These are phyloP conservation scores for Geotrypetes seraphini DNA, from an alignment of 2,797 vertebrate species.

Conservation along the genomic window DNA sequence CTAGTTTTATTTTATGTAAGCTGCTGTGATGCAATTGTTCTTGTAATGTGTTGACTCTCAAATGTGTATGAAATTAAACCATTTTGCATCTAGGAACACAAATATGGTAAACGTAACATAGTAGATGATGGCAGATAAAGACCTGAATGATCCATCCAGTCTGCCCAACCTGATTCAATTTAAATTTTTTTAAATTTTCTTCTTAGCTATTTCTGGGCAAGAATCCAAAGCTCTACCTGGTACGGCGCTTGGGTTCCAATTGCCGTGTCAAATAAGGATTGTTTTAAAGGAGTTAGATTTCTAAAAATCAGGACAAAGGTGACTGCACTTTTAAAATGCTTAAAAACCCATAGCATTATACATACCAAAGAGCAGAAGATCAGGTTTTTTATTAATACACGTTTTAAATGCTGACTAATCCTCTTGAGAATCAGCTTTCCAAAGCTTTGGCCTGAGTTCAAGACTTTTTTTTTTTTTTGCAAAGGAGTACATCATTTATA, in stretches of 20 bases:
- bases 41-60: too few species aligned
- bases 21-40: too few species aligned
- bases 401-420: slow-evolving; percentile 80
- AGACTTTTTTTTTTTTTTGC: slow-evolving; percentile 62
- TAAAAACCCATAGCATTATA: slow-evolving; percentile 58
- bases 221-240: too few species aligned
- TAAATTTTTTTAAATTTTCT: too few species aligned
- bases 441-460: slow-evolving; percentile 64
- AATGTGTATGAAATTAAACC: too few species aligned
- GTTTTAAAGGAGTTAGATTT: slow-evolving; percentile 49
- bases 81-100: too few species aligned
- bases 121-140: too few species aligned
- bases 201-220: too few species aligned
- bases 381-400: slow-evolving; percentile 82
- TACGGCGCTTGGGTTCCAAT: too few species aligned
- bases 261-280: slow-evolving; percentile 37
- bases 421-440: slow-evolving; percentile 69
- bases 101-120: slow-evolving; percentile 21
- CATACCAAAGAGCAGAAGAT: slow-evolving; percentile 58
- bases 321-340: slow-evolving; percentile 48
- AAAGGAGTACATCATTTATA: slow-evolving; percentile 54
- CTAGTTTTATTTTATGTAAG: too few species aligned
- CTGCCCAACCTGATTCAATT: too few species aligned
- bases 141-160: too few species aligned
- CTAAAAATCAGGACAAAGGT: slow-evolving; percentile 53